Base-by-base conservation (phyloP, 2,888 invertebrate genomes). In the Alitta virens region DNA sequence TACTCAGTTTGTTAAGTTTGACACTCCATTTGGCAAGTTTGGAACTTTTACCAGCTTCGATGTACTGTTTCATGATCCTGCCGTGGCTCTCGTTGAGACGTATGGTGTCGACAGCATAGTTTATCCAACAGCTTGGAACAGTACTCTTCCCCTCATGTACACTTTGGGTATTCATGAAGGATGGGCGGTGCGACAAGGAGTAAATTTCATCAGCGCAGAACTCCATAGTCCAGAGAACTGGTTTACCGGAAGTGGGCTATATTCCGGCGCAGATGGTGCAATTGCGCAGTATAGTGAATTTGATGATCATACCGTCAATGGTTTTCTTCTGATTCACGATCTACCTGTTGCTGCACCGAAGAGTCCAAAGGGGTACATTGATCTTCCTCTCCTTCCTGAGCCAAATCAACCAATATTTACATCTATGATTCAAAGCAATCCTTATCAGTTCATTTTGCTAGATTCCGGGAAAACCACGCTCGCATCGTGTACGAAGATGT, bases 31-130 rank as follows among this genome's bases (percentile, higher is more conserved):
- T 60, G 77, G 76, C 5, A 60, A 66, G 18, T 74, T 77, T 59
- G 60, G 40, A 0, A 87, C 89, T 69, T 89, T 90, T 76, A 88
- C 89, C 52, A 93, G 93, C 79, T 93, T 92, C 76, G 94, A 94
- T 76, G 86, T 93, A 12, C 78, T 91, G 70, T 92, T 90, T 82
- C 85, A 88, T 71, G 82, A 86, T 2, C 91, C 92, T 0, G 86
- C 88, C 0, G 82, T 89, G 9, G 84, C 86, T 64, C 79, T 88
- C 14, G 83, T 87, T 0, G 80, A 85, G 66, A 83, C 86, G 58
- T 70, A 80, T 1, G 83, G 84, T 0, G 73, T 89, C 1, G 87
- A 84, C 18, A 87, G 90, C 71, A 79, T 91, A 14, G 80, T 89
- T 1, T 90, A 86, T 70, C 85, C 90, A 0, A 87, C 89, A 0